Conservation (phyloP, 2,888 invertebrate genomes). For the Furcula furcula region DNA sequence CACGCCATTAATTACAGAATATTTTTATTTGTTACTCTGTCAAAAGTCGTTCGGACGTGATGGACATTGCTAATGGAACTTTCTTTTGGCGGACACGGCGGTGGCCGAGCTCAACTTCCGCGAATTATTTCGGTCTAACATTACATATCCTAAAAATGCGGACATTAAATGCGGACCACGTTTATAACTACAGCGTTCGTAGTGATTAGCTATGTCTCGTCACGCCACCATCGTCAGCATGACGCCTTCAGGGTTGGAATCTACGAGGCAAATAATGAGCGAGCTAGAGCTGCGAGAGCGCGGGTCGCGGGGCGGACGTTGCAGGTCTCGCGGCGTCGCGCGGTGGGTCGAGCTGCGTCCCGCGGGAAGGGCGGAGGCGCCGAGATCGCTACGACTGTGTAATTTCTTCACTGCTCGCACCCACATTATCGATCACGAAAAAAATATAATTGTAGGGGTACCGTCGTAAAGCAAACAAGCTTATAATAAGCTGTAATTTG, state of each 20-base stretch:
- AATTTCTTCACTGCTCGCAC: slow-evolving; percentile 77
- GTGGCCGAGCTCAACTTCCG: slow-evolving; percentile 24
- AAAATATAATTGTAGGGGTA: slow-evolving; percentile 79
- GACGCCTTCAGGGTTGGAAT: slow-evolving; percentile 27
- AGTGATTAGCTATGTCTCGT: background rate
- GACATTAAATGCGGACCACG: background rate
- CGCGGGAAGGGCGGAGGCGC: slow-evolving; percentile 67
- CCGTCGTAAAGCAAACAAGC: slow-evolving; percentile 82
- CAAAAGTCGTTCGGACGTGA: slow-evolving; percentile 48
- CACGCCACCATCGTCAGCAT: background rate
- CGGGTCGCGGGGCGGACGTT: slow-evolving; percentile 10
- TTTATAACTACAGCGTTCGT: background rate
- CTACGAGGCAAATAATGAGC: slow-evolving; percentile 42
- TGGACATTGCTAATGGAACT: slow-evolving; percentile 52
- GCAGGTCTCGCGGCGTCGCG: slow-evolving; percentile 31
- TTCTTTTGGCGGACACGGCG: slow-evolving; percentile 37
- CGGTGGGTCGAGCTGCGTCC: slow-evolving; percentile 32
- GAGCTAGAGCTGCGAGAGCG: slow-evolving; percentile 8
- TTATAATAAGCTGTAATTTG: slow-evolving; percentile 82
- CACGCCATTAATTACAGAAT: slow-evolving; percentile 61
- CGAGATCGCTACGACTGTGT: slow-evolving; percentile 66
- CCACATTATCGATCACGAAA: slow-evolving; percentile 77
- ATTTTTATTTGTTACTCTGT: slow-evolving; percentile 47
- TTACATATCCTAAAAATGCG: background rate
- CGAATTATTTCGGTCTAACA: slow-evolving; percentile 21